These are phyloP conservation scores for Drosophila testacea DNA, from an alignment of 2,888 invertebrate species.

Conservation along the genomic window DNA sequence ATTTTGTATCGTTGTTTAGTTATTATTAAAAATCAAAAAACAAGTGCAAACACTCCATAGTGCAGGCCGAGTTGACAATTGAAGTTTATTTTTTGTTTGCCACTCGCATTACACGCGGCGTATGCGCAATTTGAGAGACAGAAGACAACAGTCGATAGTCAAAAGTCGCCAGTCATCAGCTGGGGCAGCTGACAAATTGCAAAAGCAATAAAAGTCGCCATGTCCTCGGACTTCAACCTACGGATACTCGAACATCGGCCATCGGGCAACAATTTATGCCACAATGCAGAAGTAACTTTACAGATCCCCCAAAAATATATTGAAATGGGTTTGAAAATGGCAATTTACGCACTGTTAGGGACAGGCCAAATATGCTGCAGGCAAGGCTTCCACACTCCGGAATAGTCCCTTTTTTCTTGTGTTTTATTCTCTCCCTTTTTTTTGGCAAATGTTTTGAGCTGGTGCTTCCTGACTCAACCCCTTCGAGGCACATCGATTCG, in stretches of 20 bases:
- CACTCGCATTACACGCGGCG: slow-evolving; percentile 59
- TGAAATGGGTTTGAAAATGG: slow-evolving; percentile 78
- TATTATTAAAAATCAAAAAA: no score
- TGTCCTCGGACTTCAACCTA: neutral
- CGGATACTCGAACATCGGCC: neutral
- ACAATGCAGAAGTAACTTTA: slow-evolving; percentile 43
- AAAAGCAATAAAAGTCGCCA: slow-evolving; percentile 65
- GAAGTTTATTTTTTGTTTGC: slow-evolving; percentile 53
- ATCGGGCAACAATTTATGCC: slow-evolving; percentile 40
- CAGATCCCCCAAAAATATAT: slow-evolving; percentile 47
- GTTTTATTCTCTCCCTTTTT: slow-evolving; percentile 24
- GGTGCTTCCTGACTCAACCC: slow-evolving; percentile 44
- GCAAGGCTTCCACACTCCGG: slow-evolving; percentile 57
- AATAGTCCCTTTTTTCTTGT: slow-evolving; percentile 22
- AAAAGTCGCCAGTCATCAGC: slow-evolving; percentile 48
- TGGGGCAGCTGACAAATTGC: slow-evolving; percentile 47
- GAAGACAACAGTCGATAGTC: slow-evolving; percentile 33
- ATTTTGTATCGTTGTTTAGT: no score
- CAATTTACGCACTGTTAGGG: slow-evolving; percentile 77
- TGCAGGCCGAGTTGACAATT: slow-evolving; percentile 48
- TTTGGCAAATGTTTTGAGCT: slow-evolving; percentile 44
- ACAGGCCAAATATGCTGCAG: slow-evolving; percentile 68
- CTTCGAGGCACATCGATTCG: slow-evolving; percentile 65
- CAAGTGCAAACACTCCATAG: no score
- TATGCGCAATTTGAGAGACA: slow-evolving; percentile 61